These are phyloP conservation scores for Polydesmus complanatus DNA, from an alignment of 2,888 invertebrate genomes.

Conservation along the genomic window DNA sequence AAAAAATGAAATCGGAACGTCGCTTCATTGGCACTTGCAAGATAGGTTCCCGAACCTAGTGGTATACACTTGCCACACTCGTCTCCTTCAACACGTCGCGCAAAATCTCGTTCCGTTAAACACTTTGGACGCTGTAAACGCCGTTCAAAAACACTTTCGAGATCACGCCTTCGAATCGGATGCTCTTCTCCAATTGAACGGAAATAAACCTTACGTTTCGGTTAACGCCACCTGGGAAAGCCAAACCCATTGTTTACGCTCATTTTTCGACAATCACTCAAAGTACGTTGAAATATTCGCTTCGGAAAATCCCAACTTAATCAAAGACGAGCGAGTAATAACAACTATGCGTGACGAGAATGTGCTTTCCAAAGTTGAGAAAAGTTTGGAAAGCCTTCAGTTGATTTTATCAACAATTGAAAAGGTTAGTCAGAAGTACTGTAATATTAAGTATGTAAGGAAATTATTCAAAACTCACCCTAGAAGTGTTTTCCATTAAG, in stretches of 20 bases:
- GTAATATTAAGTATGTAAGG: too few species aligned
- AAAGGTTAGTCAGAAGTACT: too few species aligned
- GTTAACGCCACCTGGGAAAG: background rate
- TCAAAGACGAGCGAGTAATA: background rate
- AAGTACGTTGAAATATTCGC: background rate
- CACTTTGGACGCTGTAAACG: background rate
- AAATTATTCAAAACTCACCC: too few species aligned
- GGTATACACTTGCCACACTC: background rate
- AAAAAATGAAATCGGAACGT: background rate
- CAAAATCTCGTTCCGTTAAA: background rate
- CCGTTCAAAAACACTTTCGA: background rate
- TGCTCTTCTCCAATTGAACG: background rate
- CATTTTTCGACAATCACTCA: background rate
- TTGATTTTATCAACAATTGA: background rate
- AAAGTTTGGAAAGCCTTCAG: background rate
- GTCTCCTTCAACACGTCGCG: background rate
- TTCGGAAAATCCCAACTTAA: background rate
- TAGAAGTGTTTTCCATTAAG: too few species aligned
- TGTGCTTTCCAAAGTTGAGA: background rate
- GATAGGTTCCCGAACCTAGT: background rate
- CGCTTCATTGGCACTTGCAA: background rate
- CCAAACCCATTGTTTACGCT: background rate
- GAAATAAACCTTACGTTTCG: background rate
- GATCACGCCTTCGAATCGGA: background rate
- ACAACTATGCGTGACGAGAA: background rate